Conservation (phyloP, 1,140 invertebrate species). For the Caenorhabditis remanei region DNA sequence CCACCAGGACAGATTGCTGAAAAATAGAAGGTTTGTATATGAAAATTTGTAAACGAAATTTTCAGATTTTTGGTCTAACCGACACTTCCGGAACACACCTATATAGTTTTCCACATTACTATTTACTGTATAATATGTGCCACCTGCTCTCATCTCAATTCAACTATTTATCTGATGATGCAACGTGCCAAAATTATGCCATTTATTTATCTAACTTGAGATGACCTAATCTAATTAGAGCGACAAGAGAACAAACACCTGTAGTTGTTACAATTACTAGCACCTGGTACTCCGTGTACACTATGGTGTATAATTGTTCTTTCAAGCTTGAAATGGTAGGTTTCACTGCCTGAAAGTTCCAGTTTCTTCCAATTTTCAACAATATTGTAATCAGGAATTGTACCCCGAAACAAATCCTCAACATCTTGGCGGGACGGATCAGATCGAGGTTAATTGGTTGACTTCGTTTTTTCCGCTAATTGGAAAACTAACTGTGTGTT, state of each 20-base stretch:
- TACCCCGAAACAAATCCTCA: background rate
- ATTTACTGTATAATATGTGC: background rate
- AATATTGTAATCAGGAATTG: no score
- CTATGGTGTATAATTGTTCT: background rate
- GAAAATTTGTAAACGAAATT: no score
- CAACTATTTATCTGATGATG: background rate
- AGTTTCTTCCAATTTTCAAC: no score
- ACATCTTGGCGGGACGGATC: background rate
- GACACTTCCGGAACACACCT: no score
- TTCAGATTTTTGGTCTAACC: no score
- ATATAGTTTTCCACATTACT: no score
- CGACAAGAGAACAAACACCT: background rate
- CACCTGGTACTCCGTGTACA: background rate
- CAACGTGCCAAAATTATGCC: constrained; percentile 5
- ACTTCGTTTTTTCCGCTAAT: constrained; percentile 23
- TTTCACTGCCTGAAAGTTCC: no score
- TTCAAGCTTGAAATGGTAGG: no score
- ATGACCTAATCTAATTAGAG: constrained; percentile 26
- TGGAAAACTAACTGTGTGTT: constrained; percentile 45
- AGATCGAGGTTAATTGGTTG: constrained; percentile 47
- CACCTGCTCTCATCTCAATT: background rate
- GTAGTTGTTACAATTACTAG: constrained; percentile 19
- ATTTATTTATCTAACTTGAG: constrained; percentile 14
- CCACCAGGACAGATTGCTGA: background rate
- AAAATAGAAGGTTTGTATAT: background rate